Evolutionary conservation across 2,888 invertebrate genomes (phyloP), one percentile per base, ranked within the genome.

Genomic region (Chorisops tibialis): DNA sequence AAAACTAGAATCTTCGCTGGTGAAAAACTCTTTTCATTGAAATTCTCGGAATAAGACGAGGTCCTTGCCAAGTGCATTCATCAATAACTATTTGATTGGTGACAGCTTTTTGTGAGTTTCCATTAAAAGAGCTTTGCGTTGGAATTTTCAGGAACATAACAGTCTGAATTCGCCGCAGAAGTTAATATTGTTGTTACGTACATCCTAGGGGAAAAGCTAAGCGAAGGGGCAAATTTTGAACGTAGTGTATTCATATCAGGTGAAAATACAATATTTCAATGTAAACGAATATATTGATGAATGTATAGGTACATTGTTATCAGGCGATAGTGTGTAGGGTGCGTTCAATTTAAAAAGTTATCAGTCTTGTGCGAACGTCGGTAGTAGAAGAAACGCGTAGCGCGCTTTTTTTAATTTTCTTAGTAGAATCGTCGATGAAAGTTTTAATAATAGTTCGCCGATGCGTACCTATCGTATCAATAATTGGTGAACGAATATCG

Each of bases 301-400:
- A 21, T 9, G 19, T 22, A 14, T 12, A 19, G 12, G 41, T 41
- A 41, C 22, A 30, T 50, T 54, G 35, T 30, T 56, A 30, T 56
- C 45, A 30, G 30, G 14, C n/a, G 43, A 49, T 49, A 30, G 60
- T 60, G 41, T 60, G 51, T 35, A 50, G 22, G 14, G 67, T 67
- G 64, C 65, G 67, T 67, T 64, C 59, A 47, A 64, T 65, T 68
- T 62, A 65, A 66, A 63, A 67, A 68, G 68, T 69, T 70, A 69
- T 71, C 71, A 72, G 72, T 73, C 70, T 69, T 63, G 67, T 68
- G 67, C 66, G 70, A 72, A 69, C 69, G 67, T 67, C 67, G 70
- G 62, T 61, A 48, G 54, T 56, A 45, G 56, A 56, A 43, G 35
- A 56, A 45, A 43, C 56, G 56, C 43, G 43, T 56, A 24, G 24